These are phyloP conservation scores for Cebus imitator DNA, from an alignment of 2,113 vertebrate genomes.

Conservation along the genomic window DNA sequence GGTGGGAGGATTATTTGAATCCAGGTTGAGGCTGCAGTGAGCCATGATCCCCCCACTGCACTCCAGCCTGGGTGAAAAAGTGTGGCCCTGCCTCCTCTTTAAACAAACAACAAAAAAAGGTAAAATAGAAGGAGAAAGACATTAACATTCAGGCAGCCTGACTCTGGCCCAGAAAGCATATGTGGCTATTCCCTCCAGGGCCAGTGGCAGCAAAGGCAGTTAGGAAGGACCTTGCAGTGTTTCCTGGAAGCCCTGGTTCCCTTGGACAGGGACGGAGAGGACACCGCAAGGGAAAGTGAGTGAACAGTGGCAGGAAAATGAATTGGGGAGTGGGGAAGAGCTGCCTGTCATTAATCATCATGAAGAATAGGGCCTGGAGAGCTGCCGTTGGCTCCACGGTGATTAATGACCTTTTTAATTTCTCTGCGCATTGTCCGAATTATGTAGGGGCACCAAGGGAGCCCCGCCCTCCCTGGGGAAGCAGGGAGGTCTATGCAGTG, in stretches of 20 bases:
- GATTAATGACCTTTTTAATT: conserved; percentile 78
- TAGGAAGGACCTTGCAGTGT: not conserved
- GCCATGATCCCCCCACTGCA: no score
- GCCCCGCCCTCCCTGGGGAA: not conserved
- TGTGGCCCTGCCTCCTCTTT: no score
- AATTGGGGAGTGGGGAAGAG: conserved; percentile 38
- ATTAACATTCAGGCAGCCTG: not conserved
- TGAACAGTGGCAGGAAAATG: conserved; percentile 69
- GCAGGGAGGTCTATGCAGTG: not conserved
- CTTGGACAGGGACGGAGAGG: conserved; percentile 9
- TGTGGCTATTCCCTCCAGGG: no score
- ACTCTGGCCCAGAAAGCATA: not conserved
- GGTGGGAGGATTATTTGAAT: no score
- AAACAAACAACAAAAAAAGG: no score
- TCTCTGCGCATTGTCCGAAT: conserved; percentile 59
- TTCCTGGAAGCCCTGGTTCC: not conserved
- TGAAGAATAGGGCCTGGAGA: conserved; percentile 70
- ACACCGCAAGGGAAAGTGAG: conserved; percentile 44
- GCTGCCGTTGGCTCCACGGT: conserved; percentile 50
- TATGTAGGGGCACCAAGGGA: conserved; percentile 43
- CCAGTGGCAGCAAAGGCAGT: not conserved
- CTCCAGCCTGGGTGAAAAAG: no score
- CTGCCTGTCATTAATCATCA: conserved; percentile 70
- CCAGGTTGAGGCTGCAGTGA: no score
- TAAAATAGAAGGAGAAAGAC: not conserved